Base-by-base conservation (phyloP, 2,797 vertebrate species). In the Silurus lanzhouensis region DNA sequence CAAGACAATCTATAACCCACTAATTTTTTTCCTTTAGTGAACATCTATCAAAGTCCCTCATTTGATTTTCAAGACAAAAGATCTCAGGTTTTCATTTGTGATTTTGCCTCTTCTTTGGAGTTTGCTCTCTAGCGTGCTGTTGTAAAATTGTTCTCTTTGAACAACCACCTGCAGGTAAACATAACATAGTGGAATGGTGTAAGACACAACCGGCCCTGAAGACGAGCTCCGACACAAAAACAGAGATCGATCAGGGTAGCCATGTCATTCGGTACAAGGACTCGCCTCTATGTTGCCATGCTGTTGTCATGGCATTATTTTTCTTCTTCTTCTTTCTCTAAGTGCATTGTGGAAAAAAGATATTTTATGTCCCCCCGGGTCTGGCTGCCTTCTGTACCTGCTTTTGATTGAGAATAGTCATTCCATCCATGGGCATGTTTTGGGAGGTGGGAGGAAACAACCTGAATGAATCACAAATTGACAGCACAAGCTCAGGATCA, bases 31-130 rank as follows among this genome's bases (percentile, higher is more conserved):
- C 48, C 48, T 52, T 10, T 52, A 9, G 2, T 9, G 10, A 52
- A 52, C 48, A 52, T 7, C 48, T 52, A 52, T 52, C 10, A 52
- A 7, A 7, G 6, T 52, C 48, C 48, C 3, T 77, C 27, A 77
- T 60, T 19, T 77, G 55, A 85, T 71, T 52, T 52, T 52, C 6
- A 52, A 7, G 48, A 52, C 70, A 77, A 79, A 31, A 38, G 70
- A 71, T 82, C 78, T 78, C 78, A 83, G 80, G 63, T 82, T 86
- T 89, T 68, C 70, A 86, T 89, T 88, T 87, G 86, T 63, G 31
- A 44, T 68, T 85, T 64, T 48, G 19, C 25, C 57, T n/a, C 80
- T 83, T 84, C 55, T 14, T 86, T 52, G 77, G 76, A 76, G 71
- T 68, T 67, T n/a, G 44, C 52, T 74, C 57, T 82, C 81, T 74